Evolutionary conservation across 1,140 invertebrate genomes (phyloP).

Genomic region (Listronotus oregonensis): DNA sequence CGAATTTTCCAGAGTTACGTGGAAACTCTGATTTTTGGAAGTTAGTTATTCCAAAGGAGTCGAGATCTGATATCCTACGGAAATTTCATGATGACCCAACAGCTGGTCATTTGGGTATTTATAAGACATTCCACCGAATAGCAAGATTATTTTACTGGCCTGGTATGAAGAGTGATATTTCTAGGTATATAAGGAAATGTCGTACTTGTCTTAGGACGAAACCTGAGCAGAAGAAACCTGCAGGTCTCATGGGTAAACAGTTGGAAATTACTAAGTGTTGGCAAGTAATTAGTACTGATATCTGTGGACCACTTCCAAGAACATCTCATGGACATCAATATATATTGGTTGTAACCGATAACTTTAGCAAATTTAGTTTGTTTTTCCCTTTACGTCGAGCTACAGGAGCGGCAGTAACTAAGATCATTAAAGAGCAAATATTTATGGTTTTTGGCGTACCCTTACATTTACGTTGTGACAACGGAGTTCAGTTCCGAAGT

Average conservation of each 20-base stretch:
- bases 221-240: neutral
- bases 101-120: conserved; percentile 41
- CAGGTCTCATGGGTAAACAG: neutral
- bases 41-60: conserved; percentile 26
- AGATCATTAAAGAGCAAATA: conserved; percentile 22
- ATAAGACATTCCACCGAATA: conserved; percentile 42
- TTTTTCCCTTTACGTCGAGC: conserved; percentile 21
- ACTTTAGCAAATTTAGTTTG: conserved; percentile 21
- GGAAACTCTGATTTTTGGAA: conserved; percentile 25
- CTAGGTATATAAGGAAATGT: neutral
- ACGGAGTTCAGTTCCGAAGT: no score
- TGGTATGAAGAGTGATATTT: conserved; percentile 24
- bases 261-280: conserved; percentile 3
- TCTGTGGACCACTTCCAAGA: conserved; percentile 8
- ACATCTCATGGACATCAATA: neutral
- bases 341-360: conserved; percentile 14
- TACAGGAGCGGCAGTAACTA: conserved; percentile 5
- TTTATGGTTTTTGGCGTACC: conserved; percentile 33
- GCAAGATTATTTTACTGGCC: conserved; percentile 46
- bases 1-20: neutral
- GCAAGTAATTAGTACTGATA: conserved; percentile 9
- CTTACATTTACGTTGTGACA: no score
- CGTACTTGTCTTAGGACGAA: neutral
- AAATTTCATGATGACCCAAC: conserved; percentile 18
- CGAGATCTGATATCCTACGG: conserved; percentile 14